Conservation (phyloP, 2,797 vertebrate species). For the Dermochelys coriacea region DNA sequence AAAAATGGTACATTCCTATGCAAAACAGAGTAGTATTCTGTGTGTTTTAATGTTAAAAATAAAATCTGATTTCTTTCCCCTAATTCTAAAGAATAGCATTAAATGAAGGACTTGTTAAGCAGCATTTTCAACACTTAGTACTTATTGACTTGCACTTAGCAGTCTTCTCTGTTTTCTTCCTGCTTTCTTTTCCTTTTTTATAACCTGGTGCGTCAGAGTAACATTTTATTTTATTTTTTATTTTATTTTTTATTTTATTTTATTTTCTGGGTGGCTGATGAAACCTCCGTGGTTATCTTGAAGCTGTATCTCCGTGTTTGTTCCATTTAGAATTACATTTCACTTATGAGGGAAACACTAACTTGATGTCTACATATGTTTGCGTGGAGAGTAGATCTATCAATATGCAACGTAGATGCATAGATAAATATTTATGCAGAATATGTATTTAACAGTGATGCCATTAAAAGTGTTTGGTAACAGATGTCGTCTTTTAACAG, state of each 20-base stretch:
- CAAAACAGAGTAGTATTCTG: constrained; percentile 1
- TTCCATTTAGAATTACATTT: neutral
- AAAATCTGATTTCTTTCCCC: neutral
- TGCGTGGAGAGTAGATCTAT: neutral
- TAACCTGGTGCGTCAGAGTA: neutral
- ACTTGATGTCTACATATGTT: neutral
- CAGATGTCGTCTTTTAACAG: neutral
- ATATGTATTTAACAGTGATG: neutral
- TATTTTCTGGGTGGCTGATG: neutral
- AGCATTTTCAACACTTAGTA: neutral
- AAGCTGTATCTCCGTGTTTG: neutral
- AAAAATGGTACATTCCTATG: constrained; percentile 34
- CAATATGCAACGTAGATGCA: neutral
- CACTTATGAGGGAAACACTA: no score
- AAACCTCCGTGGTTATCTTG: neutral
- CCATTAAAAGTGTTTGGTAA: neutral
- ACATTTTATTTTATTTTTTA: no score
- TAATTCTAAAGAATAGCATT: neutral
- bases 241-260: no score
- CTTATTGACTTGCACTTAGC: neutral
- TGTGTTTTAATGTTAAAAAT: neutral
- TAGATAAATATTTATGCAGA: neutral
- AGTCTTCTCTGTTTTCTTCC: neutral
- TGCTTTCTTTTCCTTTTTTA: rapidly evolving
- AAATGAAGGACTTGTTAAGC: neutral